A percentile compares a stretch with the other conserved stretches of the same genome.
These are phyloP conservation scores for Drosophila sturtevanti DNA, from an alignment of 1,140 invertebrate genomes.

Conservation along the genomic window DNA sequence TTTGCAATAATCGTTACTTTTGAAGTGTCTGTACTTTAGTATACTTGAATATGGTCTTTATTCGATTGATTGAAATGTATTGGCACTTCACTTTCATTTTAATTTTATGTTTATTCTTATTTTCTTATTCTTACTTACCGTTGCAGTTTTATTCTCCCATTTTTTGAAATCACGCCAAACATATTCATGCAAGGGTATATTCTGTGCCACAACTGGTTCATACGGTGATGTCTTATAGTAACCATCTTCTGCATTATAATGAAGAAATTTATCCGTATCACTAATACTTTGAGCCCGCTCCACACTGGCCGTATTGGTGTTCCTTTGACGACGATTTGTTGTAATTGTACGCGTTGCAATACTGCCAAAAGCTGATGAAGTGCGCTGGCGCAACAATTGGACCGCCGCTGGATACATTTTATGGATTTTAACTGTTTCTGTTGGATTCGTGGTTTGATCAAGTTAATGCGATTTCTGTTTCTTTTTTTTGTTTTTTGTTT, in stretches of 20 bases:
- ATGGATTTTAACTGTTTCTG: not conserved
- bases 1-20: not conserved
- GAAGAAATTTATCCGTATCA: constrained; percentile 69
- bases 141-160: constrained; percentile 85
- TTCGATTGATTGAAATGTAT: not conserved
- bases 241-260: constrained; percentile 69
- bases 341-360: constrained; percentile 46
- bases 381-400: constrained; percentile 65
- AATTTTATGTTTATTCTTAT: not conserved
- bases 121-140: constrained; percentile 86
- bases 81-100: not conserved
- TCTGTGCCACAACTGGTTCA: constrained; percentile 83
- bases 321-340: constrained; percentile 56
- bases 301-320: constrained; percentile 65
- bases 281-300: constrained; percentile 53
- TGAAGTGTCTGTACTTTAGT: not conserved
- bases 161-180: constrained; percentile 86
- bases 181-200: constrained; percentile 85
- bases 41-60: not conserved
- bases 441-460: not conserved
- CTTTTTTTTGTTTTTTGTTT: not conserved
- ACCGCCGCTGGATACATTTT: constrained; percentile 56
- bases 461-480: too few relatives aligned
- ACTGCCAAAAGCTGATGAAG: constrained; percentile 24
- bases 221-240: constrained; percentile 82